Evolutionary conservation across 2,888 invertebrate species (phyloP).

Genomic region (Caenorhabditis angaria): DNA sequence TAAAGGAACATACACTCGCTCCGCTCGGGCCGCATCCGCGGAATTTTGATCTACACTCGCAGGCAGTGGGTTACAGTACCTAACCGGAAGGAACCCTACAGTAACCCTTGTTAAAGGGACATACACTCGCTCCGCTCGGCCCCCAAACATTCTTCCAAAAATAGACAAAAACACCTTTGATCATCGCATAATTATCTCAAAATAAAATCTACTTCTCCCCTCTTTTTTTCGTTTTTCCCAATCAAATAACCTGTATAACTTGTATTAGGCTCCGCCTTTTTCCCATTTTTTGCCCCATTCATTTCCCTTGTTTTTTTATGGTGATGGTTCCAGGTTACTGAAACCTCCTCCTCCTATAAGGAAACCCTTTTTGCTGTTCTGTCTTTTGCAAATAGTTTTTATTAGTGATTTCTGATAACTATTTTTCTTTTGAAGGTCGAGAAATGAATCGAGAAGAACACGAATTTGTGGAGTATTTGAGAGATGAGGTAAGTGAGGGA

Average conservation of each 20-base stretch:
- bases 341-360: too few species aligned
- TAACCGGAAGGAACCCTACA: too few species aligned
- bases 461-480: neutral
- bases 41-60: too few species aligned
- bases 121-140: too few species aligned
- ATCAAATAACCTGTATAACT: constrained; percentile 2
- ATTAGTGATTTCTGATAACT: neutral
- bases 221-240: too few species aligned
- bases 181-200: neutral
- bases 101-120: too few species aligned
- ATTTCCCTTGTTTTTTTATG: neutral
- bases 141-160: too few species aligned
- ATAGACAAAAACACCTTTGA: neutral
- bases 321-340: too few species aligned
- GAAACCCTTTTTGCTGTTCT: too few species aligned
- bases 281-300: neutral
- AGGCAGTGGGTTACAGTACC: too few species aligned
- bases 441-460: neutral
- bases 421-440: neutral
- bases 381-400: neutral
- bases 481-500: neutral
- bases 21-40: too few species aligned
- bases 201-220: neutral
- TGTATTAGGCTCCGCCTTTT: constrained; percentile 2
- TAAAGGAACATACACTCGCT: too few species aligned